Percentiles rank a stretch among this genome's conserved stretches.
Conservation (phyloP, 2,888 invertebrate species). For the Cephus spinipes region DNA sequence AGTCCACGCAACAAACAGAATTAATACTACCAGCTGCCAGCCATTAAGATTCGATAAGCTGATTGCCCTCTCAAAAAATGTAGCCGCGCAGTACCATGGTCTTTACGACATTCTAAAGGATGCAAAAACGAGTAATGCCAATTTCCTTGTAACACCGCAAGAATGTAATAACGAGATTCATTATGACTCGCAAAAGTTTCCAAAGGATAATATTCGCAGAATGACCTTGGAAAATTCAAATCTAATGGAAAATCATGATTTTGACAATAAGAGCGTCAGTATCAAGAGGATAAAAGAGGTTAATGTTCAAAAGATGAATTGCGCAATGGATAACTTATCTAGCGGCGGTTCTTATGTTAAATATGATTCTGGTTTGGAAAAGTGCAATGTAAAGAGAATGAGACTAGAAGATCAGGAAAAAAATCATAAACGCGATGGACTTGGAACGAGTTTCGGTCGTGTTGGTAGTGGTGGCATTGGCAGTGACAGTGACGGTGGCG, state of each 20-base stretch:
- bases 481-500: too few species aligned
- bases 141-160: conserved; percentile 66
- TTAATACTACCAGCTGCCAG: conserved; percentile 28
- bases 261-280: conserved; percentile 64
- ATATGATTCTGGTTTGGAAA: conserved; percentile 57
- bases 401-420: conserved; percentile 63
- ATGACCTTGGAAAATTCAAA: conserved; percentile 66
- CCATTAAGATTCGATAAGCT: conserved; percentile 41
- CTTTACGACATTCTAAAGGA: conserved; percentile 71
- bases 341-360: conserved; percentile 56
- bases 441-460: conserved; percentile 33
- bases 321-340: conserved; percentile 49
- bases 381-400: conserved; percentile 65
- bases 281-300: conserved; percentile 68
- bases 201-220: conserved; percentile 67
- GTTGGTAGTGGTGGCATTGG: too few species aligned
- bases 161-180: conserved; percentile 68
- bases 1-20: too few species aligned
- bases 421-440: conserved; percentile 55
- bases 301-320: conserved; percentile 61
- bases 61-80: conserved; percentile 47
- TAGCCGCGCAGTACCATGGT: conserved; percentile 46
- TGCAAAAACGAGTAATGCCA: conserved; percentile 72
- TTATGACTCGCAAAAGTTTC: conserved; percentile 72
- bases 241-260: conserved; percentile 65